Percentiles rank a stretch among this genome's conserved stretches.
phyloP scores from a whole-genome alignment of 1,140 invertebrate species.

The Riptortus pedestris region DNA sequence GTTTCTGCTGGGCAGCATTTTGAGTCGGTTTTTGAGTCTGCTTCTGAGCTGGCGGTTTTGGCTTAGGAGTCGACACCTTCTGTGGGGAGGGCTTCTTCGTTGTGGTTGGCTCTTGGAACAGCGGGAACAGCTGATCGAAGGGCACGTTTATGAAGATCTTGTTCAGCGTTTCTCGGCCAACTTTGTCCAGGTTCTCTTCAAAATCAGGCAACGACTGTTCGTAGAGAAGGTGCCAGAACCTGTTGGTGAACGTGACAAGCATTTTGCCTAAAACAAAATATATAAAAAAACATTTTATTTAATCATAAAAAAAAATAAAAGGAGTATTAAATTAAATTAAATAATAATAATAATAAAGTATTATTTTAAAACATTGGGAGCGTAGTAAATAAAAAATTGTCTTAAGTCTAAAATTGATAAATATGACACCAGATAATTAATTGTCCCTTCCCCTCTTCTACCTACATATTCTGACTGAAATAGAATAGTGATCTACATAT shows the following conservation, averaged over 20 bases:
- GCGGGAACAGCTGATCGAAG: slow-evolving; percentile 30
- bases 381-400: not conserved
- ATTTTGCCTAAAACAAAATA: slow-evolving; percentile 30
- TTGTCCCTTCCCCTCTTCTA: not conserved
- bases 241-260: slow-evolving; percentile 32
- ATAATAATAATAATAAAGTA: not conserved
- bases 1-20: no score
- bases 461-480: no score
- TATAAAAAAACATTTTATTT: not conserved
- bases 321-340: not conserved
- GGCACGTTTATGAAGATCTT: slow-evolving; percentile 34
- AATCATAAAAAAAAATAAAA: not conserved
- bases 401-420: not conserved
- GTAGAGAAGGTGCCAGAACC: slow-evolving; percentile 33
- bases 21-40: not conserved
- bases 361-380: not conserved
- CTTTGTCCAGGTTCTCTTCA: slow-evolving; percentile 32
- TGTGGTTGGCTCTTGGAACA: not conserved
- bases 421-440: not conserved
- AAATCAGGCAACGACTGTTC: slow-evolving; percentile 32
- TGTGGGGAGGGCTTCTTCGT: not conserved
- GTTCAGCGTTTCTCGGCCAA: slow-evolving; percentile 31
- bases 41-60: no score
- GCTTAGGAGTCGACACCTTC: not conserved
- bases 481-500: no score